Percentiles rank a stretch among this genome's conserved stretches.
Conservation (phyloP, 2,888 invertebrate genomes). For the Sarcophaga rosellei region DNA sequence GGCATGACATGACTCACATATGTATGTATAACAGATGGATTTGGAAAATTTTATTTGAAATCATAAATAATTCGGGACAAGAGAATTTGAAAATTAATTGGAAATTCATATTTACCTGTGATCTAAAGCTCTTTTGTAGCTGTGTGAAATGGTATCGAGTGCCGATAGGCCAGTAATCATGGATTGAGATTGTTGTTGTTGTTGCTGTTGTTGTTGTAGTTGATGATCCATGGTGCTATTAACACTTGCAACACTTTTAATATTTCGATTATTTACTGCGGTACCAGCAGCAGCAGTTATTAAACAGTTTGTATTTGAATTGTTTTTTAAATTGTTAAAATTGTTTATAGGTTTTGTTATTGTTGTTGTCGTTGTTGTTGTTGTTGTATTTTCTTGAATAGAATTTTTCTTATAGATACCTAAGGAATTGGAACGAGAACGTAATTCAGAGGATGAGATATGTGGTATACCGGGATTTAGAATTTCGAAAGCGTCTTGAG, state of each 20-base stretch:
- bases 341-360: constrained; percentile 18
- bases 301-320: background rate
- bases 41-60: no score
- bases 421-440: constrained; percentile 84
- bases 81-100: no score
- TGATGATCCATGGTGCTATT: constrained; percentile 17
- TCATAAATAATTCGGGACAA: no score
- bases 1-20: no score
- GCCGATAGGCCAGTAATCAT: constrained; percentile 74
- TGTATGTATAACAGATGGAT: no score
- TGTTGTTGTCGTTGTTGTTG: constrained; percentile 6
- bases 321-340: background rate
- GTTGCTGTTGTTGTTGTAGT: constrained; percentile 46
- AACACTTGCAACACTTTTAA: background rate
- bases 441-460: constrained; percentile 83
- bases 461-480: constrained; percentile 83
- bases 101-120: constrained; percentile 77
- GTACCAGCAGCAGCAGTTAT: background rate
- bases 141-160: constrained; percentile 71
- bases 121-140: constrained; percentile 78
- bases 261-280: background rate
- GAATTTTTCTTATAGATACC: constrained; percentile 45
- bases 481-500: constrained; percentile 82
- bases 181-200: constrained; percentile 64
- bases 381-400: no score